phyloP scores from a whole-genome alignment of 2,888 invertebrate genomes.

The Seira ritae region DNA sequence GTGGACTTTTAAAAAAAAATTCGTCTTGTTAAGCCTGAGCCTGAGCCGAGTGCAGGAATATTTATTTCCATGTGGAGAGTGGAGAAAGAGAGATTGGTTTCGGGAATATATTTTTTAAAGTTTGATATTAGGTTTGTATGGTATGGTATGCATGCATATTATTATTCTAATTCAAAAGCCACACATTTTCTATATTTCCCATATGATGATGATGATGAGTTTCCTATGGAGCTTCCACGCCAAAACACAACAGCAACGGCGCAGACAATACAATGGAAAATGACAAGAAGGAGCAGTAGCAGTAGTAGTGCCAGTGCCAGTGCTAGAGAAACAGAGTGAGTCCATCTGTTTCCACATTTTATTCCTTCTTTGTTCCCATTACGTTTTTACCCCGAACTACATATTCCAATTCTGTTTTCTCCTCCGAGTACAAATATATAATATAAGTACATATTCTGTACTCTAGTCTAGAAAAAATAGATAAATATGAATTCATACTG shows the following conservation, averaged over 20 bases:
- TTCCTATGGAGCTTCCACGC: not conserved
- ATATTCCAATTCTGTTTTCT: not conserved
- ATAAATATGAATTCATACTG: no score
- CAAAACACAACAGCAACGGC: no score
- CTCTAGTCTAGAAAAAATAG: no score
- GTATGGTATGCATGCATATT: no score
- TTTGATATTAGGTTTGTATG: no score
- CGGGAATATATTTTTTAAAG: not conserved
- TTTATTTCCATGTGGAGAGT: not conserved
- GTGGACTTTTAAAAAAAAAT: no score
- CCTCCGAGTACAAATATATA: not conserved
- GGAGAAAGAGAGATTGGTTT: conserved; percentile 12
- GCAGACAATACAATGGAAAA: not conserved
- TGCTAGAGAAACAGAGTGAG: not conserved
- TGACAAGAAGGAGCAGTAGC: not conserved
- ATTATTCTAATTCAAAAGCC: not conserved
- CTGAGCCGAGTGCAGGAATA: not conserved
- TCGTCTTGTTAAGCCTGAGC: no score
- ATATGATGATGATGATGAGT: not conserved
- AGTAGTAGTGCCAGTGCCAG: not conserved
- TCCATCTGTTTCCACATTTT: conserved; percentile 7
- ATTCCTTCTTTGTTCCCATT: conserved; percentile 6
- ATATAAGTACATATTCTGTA: no score
- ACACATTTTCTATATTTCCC: not conserved
- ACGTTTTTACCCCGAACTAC: not conserved